phyloP scores from a whole-genome alignment of 2,888 invertebrate genomes.

The Lapara coniferarum region DNA sequence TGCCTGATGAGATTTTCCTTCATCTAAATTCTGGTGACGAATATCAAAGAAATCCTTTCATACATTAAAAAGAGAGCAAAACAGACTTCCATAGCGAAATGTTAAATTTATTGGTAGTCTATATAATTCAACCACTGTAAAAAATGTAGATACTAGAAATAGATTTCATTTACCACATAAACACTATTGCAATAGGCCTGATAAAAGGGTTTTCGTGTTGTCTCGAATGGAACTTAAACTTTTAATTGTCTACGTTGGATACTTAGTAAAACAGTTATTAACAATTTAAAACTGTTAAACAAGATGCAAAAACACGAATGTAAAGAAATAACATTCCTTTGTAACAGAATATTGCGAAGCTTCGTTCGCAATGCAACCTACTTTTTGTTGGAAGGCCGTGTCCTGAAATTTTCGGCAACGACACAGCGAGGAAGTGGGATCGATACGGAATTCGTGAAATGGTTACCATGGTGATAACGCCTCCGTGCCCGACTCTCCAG shows the following conservation, averaged over 20 bases:
- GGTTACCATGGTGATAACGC: slow-evolving; percentile 30
- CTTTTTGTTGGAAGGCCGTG: slow-evolving; percentile 1
- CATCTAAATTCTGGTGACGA: neutral
- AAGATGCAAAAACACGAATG: neutral
- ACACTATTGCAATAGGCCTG: neutral
- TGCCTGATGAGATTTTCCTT: too few relatives aligned
- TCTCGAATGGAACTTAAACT: neutral
- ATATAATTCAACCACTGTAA: too few relatives aligned
- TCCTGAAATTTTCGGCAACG: slow-evolving; percentile 18
- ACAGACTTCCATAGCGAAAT: too few relatives aligned
- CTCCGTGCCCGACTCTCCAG: slow-evolving; percentile 22
- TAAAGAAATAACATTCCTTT: neutral
- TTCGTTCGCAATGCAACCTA: neutral
- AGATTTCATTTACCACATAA: neutral
- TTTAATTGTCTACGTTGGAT: neutral
- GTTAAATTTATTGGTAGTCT: too few relatives aligned
- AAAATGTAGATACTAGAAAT: neutral
- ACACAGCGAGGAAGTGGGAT: slow-evolving; percentile 21
- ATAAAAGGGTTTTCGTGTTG: slow-evolving; percentile 18
- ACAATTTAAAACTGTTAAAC: neutral
- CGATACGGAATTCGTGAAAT: slow-evolving; percentile 26
- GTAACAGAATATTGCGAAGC: neutral
- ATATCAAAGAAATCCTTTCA: neutral
- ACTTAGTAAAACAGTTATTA: neutral
- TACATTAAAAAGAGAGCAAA: too few relatives aligned